Percentiles rank a stretch among this genome's conserved stretches.
Evolutionary conservation across 2,797 vertebrate species (phyloP).

Genomic region (Staurois parvus): DNA sequence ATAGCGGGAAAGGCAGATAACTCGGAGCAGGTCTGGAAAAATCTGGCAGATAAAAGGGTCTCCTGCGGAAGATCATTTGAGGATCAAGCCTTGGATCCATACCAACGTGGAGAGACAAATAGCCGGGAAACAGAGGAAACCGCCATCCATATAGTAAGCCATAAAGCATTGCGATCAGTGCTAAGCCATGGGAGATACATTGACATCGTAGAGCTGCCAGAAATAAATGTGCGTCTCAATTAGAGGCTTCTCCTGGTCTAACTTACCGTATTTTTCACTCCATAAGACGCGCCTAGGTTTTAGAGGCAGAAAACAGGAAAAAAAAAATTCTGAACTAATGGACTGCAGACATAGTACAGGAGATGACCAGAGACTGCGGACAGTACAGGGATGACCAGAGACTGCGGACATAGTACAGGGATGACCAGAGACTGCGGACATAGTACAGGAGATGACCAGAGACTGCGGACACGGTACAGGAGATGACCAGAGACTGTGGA

Average conservation of each 20-base stretch:
- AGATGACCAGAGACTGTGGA: too few species aligned
- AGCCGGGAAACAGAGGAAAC: neutral
- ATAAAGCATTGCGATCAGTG: neutral
- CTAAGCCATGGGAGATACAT: neutral
- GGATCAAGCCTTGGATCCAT: conserved; percentile 25
- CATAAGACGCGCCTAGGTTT: too few species aligned
- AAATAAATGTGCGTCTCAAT: neutral
- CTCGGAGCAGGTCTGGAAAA: conserved; percentile 10
- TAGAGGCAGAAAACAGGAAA: too few species aligned
- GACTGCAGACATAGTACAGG: too few species aligned
- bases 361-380: too few species aligned
- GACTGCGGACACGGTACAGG: too few species aligned
- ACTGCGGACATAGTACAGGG: too few species aligned
- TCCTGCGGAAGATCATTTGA: conserved; percentile 18
- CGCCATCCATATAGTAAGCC: neutral
- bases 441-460: too few species aligned
- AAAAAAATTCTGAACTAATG: too few species aligned
- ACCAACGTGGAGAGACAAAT: conserved; percentile 13
- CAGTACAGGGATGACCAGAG: too few species aligned
- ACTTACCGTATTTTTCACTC: too few species aligned
- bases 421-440: too few species aligned
- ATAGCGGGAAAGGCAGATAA: neutral
- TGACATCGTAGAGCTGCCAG: neutral
- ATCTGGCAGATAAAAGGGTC: conserved; percentile 7
- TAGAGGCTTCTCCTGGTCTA: neutral